Evolutionary conservation across 2,113 vertebrate genomes (phyloP).

Genomic region (Zootoca vivipara): DNA sequence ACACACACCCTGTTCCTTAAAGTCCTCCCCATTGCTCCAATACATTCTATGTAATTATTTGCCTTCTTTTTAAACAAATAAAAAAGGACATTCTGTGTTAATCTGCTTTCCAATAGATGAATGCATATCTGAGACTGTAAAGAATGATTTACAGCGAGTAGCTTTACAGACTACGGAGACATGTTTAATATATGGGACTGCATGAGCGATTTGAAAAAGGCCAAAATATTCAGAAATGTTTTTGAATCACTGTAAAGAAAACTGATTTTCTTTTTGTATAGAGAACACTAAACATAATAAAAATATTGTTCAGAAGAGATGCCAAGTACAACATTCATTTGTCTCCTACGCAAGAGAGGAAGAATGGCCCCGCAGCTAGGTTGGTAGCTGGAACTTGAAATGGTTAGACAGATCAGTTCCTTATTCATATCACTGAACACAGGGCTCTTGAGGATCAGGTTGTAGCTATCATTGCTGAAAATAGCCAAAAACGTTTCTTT

Average conservation of each 20-base stretch:
- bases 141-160: constrained; percentile 50
- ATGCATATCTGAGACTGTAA: constrained; percentile 57
- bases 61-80: constrained; percentile 37
- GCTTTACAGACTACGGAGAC: constrained; percentile 57
- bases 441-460: neutral
- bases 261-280: constrained; percentile 78
- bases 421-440: neutral
- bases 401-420: neutral
- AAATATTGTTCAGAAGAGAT: constrained; percentile 72
- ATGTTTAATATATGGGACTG: constrained; percentile 70
- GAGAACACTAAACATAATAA: constrained; percentile 84
- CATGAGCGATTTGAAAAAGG: constrained; percentile 75
- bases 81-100: constrained; percentile 57
- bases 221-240: constrained; percentile 74
- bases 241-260: constrained; percentile 75
- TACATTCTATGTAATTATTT: constrained; percentile 55
- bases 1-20: constrained; percentile 32
- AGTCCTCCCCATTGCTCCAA: constrained; percentile 45
- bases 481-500: neutral
- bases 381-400: neutral
- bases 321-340: neutral
- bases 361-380: neutral
- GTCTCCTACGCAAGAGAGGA: neutral
- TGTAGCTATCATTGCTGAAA: neutral
- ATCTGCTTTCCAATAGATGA: constrained; percentile 59